Conservation (phyloP, 2,797 vertebrate genomes). For the Eospalax fontanierii region DNA sequence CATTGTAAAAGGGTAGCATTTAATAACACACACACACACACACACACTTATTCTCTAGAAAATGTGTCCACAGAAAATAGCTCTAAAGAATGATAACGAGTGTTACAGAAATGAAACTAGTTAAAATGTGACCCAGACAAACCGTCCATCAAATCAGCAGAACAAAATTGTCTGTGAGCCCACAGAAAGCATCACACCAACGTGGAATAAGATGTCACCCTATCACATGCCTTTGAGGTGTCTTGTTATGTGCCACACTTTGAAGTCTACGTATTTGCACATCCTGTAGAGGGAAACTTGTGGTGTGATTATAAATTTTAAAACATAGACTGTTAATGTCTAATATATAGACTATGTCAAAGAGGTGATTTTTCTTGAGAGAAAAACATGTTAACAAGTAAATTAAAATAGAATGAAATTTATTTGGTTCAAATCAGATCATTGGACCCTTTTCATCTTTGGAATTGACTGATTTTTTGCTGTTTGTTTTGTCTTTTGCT, state of each 20-base stretch:
- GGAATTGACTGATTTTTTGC: not conserved
- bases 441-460: not conserved
- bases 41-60: constrained; percentile 17
- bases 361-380: not conserved
- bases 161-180: constrained; percentile 61
- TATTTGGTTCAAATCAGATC: not conserved
- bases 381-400: not conserved
- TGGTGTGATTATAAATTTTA: not conserved
- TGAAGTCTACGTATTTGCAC: not conserved
- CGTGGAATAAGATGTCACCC: not conserved
- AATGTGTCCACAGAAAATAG: constrained; percentile 67
- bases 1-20: constrained; percentile 59
- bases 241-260: not conserved
- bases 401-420: constrained; percentile 24
- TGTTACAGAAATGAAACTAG: constrained; percentile 77
- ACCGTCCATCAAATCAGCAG: constrained; percentile 61
- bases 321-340: not conserved
- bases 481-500: not conserved
- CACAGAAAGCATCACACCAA: not conserved
- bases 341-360: not conserved
- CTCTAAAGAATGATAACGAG: constrained; percentile 69
- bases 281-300: not conserved
- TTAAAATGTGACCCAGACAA: constrained; percentile 74
- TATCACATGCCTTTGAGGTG: not conserved
- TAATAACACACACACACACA: not conserved